phyloP scores from a whole-genome alignment of 1,140 invertebrate species.

The Matsumurasca onukii region DNA sequence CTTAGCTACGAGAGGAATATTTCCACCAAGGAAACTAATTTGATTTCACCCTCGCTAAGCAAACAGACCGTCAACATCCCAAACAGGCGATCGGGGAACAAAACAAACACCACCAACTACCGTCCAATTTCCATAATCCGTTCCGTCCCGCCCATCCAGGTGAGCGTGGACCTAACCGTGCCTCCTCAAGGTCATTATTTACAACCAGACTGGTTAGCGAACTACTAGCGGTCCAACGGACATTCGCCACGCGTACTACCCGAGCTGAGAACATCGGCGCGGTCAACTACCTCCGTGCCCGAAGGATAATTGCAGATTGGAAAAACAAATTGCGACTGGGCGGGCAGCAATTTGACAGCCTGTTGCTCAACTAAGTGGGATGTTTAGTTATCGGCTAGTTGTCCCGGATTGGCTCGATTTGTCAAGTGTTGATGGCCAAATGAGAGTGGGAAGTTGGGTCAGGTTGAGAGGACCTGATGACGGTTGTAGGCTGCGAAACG shows the following conservation, averaged over 20 bases:
- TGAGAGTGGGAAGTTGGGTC: background rate
- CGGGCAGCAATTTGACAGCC: conserved; percentile 11
- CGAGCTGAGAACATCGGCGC: background rate
- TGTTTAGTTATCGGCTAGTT: conserved; percentile 18
- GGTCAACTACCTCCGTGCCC: background rate
- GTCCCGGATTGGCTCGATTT: too few relatives aligned
- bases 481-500: background rate
- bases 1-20: too few relatives aligned
- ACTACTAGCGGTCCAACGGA: background rate
- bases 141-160: background rate
- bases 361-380: background rate
- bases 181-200: conserved; percentile 23
- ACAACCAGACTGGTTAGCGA: conserved; percentile 19
- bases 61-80: too few relatives aligned
- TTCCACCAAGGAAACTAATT: too few relatives aligned
- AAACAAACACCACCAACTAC: too few relatives aligned
- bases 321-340: conserved; percentile 17
- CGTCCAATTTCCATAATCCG: too few relatives aligned
- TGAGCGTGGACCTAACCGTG: background rate
- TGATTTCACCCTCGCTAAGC: too few relatives aligned
- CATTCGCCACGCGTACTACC: background rate
- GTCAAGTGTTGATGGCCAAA: background rate
- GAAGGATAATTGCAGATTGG: conserved; percentile 17
- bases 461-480: background rate
- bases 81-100: too few relatives aligned